phyloP scores from a whole-genome alignment of 2,888 invertebrate species.

The Patella depressa region DNA sequence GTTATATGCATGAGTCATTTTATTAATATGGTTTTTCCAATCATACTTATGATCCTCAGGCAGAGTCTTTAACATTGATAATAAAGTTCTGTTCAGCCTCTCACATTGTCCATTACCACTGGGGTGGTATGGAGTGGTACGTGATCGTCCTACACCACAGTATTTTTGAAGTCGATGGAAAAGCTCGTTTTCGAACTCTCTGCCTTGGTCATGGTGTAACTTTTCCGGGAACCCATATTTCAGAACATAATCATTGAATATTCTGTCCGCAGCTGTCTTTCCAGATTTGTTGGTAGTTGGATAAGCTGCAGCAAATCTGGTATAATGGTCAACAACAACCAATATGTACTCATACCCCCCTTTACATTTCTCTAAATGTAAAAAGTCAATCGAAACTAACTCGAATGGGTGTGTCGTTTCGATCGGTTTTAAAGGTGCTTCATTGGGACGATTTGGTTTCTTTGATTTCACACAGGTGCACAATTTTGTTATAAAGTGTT shows the following conservation, averaged over 20 bases:
- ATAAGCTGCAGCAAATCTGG: slow-evolving; percentile 21
- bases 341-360: slow-evolving; percentile 24
- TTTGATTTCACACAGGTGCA: too few relatives aligned
- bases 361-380: slow-evolving; percentile 20
- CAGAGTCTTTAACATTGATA: background rate
- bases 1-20: background rate
- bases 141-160: too few relatives aligned
- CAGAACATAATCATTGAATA: too few relatives aligned
- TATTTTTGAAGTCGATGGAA: too few relatives aligned
- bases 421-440: too few relatives aligned
- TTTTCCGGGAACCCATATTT: too few relatives aligned
- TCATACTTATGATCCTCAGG: background rate
- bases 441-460: too few relatives aligned
- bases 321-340: slow-evolving; percentile 24
- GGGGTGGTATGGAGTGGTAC: too few relatives aligned
- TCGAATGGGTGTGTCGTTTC: slow-evolving; percentile 13
- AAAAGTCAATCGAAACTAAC: slow-evolving; percentile 23
- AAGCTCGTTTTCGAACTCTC: too few relatives aligned
- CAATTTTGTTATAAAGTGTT: background rate
- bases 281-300: slow-evolving; percentile 18
- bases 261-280: background rate
- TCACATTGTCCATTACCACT: background rate
- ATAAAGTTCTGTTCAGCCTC: slow-evolving; percentile 1
- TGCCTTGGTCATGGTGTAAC: too few relatives aligned
- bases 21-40: background rate